phyloP scores from a whole-genome alignment of 64 coral and sea anemone species.

The Pachyseris speciosa region DNA sequence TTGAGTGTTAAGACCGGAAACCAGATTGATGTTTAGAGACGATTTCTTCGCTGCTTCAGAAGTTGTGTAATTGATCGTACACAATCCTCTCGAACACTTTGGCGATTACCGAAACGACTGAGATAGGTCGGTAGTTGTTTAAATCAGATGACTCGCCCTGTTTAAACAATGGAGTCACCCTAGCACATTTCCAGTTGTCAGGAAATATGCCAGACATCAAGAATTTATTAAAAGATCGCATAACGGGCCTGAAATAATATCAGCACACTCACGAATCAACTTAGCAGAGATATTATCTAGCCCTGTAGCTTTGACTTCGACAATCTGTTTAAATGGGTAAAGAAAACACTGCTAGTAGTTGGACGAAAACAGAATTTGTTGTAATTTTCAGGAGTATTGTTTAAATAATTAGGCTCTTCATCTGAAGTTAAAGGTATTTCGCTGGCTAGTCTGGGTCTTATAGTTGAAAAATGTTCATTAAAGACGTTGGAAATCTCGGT shows the following conservation, averaged over 20 bases:
- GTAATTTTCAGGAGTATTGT: background rate
- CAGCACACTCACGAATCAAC: constrained; percentile 17
- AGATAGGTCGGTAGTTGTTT: constrained; percentile 16
- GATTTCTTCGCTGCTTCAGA: background rate
- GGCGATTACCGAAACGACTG: background rate
- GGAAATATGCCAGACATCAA: background rate
- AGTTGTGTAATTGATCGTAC: constrained; percentile 11
- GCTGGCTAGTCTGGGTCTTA: constrained; percentile 3
- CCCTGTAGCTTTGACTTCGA: constrained; percentile 16
- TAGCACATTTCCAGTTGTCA: constrained; percentile 31
- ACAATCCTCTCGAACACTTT: constrained; percentile 36
- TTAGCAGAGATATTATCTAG: background rate
- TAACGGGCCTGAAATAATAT: constrained; percentile 30
- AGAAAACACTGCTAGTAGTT: background rate
- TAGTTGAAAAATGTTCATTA: constrained; percentile 31
- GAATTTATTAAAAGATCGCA: constrained; percentile 12
- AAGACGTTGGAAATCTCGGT: too few relatives aligned
- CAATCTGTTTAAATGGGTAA: constrained; percentile 13
- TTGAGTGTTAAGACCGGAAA: constrained; percentile 13
- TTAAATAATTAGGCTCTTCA: background rate
- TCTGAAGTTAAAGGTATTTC: constrained; percentile 10
- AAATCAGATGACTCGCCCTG: background rate
- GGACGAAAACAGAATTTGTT: constrained; percentile 16
- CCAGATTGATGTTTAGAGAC: constrained; percentile 40
- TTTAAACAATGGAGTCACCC: constrained; percentile 20